Base-by-base conservation (phyloP, 1,140 invertebrate genomes). In the Sweltsa coloradensis region DNA sequence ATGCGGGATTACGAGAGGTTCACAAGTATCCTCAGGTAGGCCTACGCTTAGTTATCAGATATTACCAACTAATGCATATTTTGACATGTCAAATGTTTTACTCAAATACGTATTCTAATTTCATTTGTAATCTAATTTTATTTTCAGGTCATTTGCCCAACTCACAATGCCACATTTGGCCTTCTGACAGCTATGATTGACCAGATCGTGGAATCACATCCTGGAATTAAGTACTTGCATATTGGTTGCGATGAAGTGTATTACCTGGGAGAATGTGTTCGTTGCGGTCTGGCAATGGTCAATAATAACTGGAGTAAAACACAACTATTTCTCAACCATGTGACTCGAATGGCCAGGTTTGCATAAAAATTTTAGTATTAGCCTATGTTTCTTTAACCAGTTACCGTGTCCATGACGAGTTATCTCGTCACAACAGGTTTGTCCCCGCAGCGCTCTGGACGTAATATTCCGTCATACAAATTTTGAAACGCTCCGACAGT, bases 151-250 rank as follows among this genome's bases (percentile, higher is more conserved):
- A 45, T 60, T 13, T 62, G 73, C 47, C 70, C 75, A 41, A 59
- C 63, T 3, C 58, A 64, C 19, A 63, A 67, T 39, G 65, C 66
- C 43, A 64, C 72, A 3, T 58, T 73, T 45, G 56, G 58, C 11
- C 49, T 77, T 11, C 55, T 81, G 3, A 58, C 61, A 29, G 61
- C 67, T 48, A 74, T 79, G 63, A 69, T 79, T 16, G 53, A 57
- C 36, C 58, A 60, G 49, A 52, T 66, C n/a, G 61, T 75, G 24
- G 47, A 45, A 24, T 49, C 60, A 47, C 64, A 66, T 52, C 56
- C 60, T n/a, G 43, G 51, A 23, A 50, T 55, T 18, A 50, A 57
- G 29, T 61, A 57, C 21, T 42, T 66, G 9, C 64, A 66, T 44
- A 62, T 66, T 45, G 64, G 64, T 16, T 59, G 56, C 36, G 63